phyloP scores from a whole-genome alignment of 2,797 vertebrate genomes.

The Manis javanica region DNA sequence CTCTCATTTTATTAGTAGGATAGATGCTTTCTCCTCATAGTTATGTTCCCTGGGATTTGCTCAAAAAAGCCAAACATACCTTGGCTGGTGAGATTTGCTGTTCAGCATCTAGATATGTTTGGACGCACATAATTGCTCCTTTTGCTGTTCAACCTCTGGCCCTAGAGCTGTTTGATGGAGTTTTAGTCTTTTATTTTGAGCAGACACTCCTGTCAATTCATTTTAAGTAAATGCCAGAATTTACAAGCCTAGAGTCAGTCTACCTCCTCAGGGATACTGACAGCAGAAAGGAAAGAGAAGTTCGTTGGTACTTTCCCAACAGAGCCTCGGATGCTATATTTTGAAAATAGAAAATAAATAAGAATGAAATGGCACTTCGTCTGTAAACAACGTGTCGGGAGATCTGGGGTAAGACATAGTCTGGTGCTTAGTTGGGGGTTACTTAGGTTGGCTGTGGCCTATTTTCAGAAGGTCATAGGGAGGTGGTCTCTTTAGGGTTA shows the following conservation, averaged over 20 bases:
- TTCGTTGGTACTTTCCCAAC: conserved; percentile 44
- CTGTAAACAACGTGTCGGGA: not conserved
- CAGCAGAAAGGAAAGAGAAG: not conserved
- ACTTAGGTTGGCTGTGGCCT: not conserved
- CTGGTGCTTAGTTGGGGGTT: not conserved
- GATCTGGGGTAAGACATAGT: not conserved
- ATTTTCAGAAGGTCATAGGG: conserved; percentile 22
- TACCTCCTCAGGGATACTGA: conserved; percentile 7
- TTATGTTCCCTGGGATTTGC: not conserved
- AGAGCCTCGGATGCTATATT: conserved; percentile 58
- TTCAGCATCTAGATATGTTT: conserved; percentile 18
- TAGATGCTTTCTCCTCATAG: not conserved
- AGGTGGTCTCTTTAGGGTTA: not conserved
- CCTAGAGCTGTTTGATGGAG: conserved; percentile 23
- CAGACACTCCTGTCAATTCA: conserved; percentile 56
- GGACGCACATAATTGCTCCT: conserved; percentile 36
- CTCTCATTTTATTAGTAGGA: not conserved
- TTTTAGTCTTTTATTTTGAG: conserved; percentile 35
- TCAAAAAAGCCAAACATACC: not conserved
- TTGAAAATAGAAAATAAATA: conserved; percentile 69
- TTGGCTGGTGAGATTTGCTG: conserved; percentile 54
- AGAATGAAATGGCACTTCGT: conserved; percentile 55
- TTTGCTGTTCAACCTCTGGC: conserved; percentile 52
- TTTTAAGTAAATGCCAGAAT: conserved; percentile 60
- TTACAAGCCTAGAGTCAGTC: conserved; percentile 54